Evolutionary conservation across 2,888 invertebrate species (phyloP).

Genomic region (Beris morrisii): DNA sequence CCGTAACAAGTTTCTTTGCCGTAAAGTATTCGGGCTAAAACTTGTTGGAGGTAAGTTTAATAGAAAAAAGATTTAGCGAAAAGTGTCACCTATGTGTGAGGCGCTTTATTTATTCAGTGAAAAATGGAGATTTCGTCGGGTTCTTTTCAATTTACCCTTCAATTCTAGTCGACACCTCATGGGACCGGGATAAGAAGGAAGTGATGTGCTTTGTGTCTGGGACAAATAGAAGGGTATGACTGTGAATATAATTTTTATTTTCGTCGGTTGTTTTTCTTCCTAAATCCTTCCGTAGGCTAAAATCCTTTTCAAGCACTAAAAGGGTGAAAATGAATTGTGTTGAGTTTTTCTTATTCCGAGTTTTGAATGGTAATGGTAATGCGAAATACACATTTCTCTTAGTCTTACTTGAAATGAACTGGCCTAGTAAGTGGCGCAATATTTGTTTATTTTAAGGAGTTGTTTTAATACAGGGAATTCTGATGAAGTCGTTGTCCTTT

Average conservation of each 20-base stretch:
- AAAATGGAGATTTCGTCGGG: constrained; percentile 27
- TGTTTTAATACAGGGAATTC: too few relatives aligned
- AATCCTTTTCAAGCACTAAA: constrained; percentile 30
- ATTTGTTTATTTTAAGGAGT: neutral
- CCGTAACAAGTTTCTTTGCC: constrained; percentile 28
- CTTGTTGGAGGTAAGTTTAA: constrained; percentile 36
- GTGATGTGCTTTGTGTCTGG: neutral
- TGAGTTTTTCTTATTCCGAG: constrained; percentile 14
- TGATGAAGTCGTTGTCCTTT: too few relatives aligned
- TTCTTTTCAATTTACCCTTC: constrained; percentile 31
- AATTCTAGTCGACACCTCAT: neutral
- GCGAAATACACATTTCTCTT: neutral
- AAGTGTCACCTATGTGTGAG: constrained; percentile 35
- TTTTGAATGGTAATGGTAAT: constrained; percentile 15
- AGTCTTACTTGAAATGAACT: too few relatives aligned
- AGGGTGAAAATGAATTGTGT: constrained; percentile 16
- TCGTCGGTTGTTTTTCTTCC: neutral
- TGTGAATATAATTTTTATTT: neutral
- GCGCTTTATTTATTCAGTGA: constrained; percentile 33
- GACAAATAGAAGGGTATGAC: neutral
- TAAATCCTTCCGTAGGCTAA: constrained; percentile 27
- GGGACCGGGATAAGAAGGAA: neutral
- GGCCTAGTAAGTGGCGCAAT: too few relatives aligned
- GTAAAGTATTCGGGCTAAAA: constrained; percentile 15
- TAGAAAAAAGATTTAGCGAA: constrained; percentile 36